Percentiles rank a stretch among this genome's conserved stretches.
Evolutionary conservation across 2,888 invertebrate species (phyloP).

Genomic region (Eilema sororculum): DNA sequence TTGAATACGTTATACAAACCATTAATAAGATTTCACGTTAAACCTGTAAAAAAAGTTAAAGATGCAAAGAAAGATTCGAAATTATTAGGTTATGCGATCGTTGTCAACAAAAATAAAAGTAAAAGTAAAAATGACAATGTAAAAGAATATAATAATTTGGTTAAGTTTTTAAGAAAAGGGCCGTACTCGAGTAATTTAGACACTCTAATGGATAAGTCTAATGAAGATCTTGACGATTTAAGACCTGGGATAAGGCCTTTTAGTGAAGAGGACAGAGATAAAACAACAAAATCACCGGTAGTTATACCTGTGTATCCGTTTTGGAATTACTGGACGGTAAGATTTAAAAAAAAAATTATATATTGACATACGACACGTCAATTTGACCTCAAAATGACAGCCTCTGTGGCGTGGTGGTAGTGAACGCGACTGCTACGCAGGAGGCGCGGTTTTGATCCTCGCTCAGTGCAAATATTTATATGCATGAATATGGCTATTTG

Average conservation of each 20-base stretch:
- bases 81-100: constrained; percentile 6
- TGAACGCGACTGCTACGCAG: no score
- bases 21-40: constrained; percentile 47
- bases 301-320: constrained; percentile 44
- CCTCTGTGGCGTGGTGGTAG: no score
- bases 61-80: constrained; percentile 10
- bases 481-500: no score
- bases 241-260: background rate
- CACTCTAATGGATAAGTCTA: background rate
- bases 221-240: background rate
- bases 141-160: background rate
- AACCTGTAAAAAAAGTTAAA: constrained; percentile 23
- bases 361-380: no score
- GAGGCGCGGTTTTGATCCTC: no score
- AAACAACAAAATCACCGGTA: background rate
- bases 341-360: no score
- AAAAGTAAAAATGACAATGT: background rate
- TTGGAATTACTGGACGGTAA: constrained; percentile 70
- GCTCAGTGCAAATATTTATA: no score
- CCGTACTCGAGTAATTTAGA: background rate
- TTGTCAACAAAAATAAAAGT: constrained; percentile 10
- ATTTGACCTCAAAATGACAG: no score
- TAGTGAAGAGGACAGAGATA: background rate
- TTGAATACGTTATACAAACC: constrained; percentile 53
- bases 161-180: background rate